Conservation (phyloP, 2,113 vertebrate species). For the Tiliqua scincoides region DNA sequence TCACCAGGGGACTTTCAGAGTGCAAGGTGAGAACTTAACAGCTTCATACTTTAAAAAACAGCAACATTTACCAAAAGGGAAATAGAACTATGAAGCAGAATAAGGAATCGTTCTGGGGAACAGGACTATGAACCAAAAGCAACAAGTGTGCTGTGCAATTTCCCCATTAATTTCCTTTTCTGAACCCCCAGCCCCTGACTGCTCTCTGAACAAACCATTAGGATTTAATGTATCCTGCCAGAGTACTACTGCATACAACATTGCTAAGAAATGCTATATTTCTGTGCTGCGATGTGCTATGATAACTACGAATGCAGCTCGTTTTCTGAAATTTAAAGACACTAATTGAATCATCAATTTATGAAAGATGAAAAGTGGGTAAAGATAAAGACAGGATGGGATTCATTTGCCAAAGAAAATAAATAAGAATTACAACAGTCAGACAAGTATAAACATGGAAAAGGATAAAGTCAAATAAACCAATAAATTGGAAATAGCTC, state of each 20-base stretch:
- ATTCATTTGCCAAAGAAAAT: background rate
- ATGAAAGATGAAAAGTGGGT: conserved; percentile 17
- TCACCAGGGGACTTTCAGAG: background rate
- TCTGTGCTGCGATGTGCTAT: background rate
- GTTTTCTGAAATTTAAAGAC: conserved; percentile 10
- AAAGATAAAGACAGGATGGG: background rate
- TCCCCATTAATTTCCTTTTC: conserved; percentile 35
- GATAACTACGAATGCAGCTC: background rate
- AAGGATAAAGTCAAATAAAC: conserved; percentile 1
- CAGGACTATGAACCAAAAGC: conserved; percentile 14
- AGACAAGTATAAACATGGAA: background rate
- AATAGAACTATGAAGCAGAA: background rate
- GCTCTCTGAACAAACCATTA: conserved; percentile 31
- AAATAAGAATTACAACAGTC: background rate
- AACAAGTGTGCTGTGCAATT: conserved; percentile 13
- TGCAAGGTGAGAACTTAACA: conserved; percentile 24
- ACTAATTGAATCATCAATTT: conserved; percentile 4
- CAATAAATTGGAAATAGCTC: conserved; percentile 2
- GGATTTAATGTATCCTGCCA: conserved; percentile 27
- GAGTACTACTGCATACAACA: background rate
- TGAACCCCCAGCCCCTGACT: conserved; percentile 6
- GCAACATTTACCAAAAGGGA: conserved; percentile 17
- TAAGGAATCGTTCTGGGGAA: background rate
- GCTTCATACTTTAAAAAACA: background rate
- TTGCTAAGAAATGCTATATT: background rate